These are phyloP conservation scores for Aulostomus chinensis DNA, from an alignment of 2,797 vertebrate genomes.

Conservation along the genomic window DNA sequence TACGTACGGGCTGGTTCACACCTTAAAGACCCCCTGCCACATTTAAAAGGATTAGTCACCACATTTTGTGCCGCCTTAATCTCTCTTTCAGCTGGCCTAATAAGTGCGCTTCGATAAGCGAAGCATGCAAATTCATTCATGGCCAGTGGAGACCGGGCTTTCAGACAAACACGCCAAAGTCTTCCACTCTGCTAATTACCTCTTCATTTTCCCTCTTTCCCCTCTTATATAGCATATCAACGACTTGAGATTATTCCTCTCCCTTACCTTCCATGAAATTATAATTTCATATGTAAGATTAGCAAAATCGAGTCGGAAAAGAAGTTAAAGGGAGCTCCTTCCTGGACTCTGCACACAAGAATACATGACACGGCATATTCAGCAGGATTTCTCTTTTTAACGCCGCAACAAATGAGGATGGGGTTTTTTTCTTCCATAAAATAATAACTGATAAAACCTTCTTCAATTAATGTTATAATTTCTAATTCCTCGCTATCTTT, in stretches of 20 bases:
- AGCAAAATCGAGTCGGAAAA: conserved; percentile 54
- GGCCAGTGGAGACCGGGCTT: conserved; percentile 79
- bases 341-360: conserved; percentile 30
- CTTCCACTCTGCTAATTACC: conserved; percentile 85
- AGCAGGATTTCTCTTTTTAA: conserved; percentile 16
- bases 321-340: conserved; percentile 35
- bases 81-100: conserved; percentile 86
- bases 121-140: conserved; percentile 87
- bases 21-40: conserved; percentile 82
- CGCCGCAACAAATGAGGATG: neutral
- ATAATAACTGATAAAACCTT: conserved; percentile 2
- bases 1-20: conserved; percentile 64
- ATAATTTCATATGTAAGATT: conserved; percentile 83
- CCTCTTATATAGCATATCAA: conserved; percentile 80
- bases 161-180: conserved; percentile 79
- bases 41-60: conserved; percentile 88
- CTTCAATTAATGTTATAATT: conserved; percentile 15
- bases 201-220: conserved; percentile 81
- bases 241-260: conserved; percentile 80
- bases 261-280: conserved; percentile 84
- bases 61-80: conserved; percentile 86
- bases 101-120: conserved; percentile 85
- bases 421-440: neutral
- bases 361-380: conserved; percentile 57
- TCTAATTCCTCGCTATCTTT: conserved; percentile 21